Percentiles rank a stretch among this genome's conserved stretches.
Conservation (phyloP, 2,888 invertebrate species). For the Anoplius nigerrimus region DNA sequence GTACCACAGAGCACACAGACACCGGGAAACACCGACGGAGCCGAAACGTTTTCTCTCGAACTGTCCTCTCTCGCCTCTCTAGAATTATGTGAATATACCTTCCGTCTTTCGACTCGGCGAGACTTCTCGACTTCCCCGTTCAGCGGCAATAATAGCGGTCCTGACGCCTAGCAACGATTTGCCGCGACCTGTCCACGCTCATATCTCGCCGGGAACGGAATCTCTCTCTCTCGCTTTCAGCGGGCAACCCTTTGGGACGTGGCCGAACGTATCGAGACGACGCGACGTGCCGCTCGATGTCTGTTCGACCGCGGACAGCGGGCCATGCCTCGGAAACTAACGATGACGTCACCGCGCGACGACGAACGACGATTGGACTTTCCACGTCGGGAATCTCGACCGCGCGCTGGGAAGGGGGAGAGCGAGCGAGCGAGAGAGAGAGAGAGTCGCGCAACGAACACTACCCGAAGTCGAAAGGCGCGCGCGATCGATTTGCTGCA, state of each 20-base stretch:
- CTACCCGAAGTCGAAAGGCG: constrained; percentile 17
- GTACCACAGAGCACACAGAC: too few species aligned
- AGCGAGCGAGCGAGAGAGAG: constrained; percentile 1
- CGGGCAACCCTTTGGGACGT: not conserved
- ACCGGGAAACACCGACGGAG: too few species aligned
- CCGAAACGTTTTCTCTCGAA: too few species aligned
- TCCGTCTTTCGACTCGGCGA: too few species aligned
- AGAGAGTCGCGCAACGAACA: constrained; percentile 3
- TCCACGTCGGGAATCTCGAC: constrained; percentile 10
- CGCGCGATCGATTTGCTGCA: constrained; percentile 39
- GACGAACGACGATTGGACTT: constrained; percentile 24
- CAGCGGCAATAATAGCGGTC: not conserved
- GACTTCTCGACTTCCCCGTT: too few species aligned
- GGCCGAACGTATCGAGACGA: constrained; percentile 3
- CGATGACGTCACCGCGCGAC: constrained; percentile 46
- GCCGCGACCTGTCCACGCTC: not conserved
- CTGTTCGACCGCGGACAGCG: constrained; percentile 18
- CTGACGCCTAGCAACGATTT: not conserved
- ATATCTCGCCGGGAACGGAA: not conserved
- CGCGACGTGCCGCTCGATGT: constrained; percentile 15
- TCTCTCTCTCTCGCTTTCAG: not conserved
- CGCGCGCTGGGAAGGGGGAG: not conserved
- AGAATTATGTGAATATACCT: too few species aligned
- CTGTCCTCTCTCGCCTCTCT: too few species aligned
- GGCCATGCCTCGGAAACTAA: constrained; percentile 42